Conservation (phyloP, 1,140 invertebrate genomes). For the Penaeus indicus region DNA sequence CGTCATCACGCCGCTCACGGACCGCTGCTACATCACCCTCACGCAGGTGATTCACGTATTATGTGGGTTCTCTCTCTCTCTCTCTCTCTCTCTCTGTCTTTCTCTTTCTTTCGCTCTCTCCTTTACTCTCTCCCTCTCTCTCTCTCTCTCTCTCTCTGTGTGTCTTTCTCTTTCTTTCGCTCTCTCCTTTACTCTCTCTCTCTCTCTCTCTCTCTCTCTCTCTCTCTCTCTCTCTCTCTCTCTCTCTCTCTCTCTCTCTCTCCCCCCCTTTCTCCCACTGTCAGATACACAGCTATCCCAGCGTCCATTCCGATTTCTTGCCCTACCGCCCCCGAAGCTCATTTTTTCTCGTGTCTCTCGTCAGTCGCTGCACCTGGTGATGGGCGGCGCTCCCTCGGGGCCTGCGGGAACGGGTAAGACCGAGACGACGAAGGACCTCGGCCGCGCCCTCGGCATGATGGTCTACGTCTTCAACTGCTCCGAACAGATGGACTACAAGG, state of each 20-base stretch:
- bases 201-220: too few species aligned
- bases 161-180: too few species aligned
- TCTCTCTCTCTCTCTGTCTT: too few species aligned
- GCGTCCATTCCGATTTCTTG: background rate
- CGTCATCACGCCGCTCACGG: conserved; percentile 95
- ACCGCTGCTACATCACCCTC: conserved; percentile 96
- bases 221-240: too few species aligned
- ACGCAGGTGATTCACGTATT: conserved; percentile 80
- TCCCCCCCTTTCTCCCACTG: too few species aligned
- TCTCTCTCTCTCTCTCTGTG: too few species aligned
- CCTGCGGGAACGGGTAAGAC: conserved; percentile 97
- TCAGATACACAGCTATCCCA: too few species aligned
- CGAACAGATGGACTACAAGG: conserved; percentile 98
- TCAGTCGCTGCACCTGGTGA: conserved; percentile 92
- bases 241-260: too few species aligned
- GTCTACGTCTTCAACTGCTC: conserved; percentile 99
- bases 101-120: too few species aligned
- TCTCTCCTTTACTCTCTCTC: too few species aligned
- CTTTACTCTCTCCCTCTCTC: too few species aligned
- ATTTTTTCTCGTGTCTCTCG: conserved; percentile 21
- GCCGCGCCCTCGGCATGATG: conserved; percentile 94
- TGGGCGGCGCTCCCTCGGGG: conserved; percentile 95
- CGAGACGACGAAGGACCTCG: conserved; percentile 96
- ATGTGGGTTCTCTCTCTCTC: too few species aligned
- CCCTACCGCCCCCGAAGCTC: background rate